Conservation (phyloP, 2,113 vertebrate genomes). For the Hemicordylus capensis region DNA sequence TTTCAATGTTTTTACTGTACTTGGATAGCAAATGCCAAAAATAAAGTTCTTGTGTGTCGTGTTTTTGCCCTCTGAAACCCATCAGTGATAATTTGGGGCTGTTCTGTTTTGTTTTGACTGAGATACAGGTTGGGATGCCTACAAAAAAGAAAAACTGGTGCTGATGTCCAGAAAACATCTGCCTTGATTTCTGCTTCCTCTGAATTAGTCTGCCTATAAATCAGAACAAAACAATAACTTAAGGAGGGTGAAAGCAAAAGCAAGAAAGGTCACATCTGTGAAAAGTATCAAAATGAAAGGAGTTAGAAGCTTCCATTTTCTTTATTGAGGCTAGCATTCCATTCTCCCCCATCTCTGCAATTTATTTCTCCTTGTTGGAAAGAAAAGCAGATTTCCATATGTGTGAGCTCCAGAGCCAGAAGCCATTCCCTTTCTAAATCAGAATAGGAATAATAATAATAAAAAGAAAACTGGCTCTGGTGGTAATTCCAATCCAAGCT, state of each 20-base stretch:
- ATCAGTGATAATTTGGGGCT: background rate
- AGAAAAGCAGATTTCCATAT: slow-evolving; percentile 59
- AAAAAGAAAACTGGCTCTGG: slow-evolving; percentile 21
- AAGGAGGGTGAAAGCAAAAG: slow-evolving; percentile 50
- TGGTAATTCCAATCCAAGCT: slow-evolving; percentile 24
- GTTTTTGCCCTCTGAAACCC: background rate
- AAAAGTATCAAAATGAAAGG: slow-evolving; percentile 64
- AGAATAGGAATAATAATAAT: slow-evolving; percentile 44
- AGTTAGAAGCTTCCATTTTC: slow-evolving; percentile 54
- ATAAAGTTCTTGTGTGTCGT: background rate
- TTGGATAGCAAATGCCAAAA: background rate
- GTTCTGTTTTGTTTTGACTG: background rate
- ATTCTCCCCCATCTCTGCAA: slow-evolving; percentile 45
- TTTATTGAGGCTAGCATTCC: slow-evolving; percentile 43
- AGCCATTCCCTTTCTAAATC: slow-evolving; percentile 47
- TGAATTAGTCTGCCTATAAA: slow-evolving; percentile 67
- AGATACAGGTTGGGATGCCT: slow-evolving; percentile 2
- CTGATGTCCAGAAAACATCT: slow-evolving; percentile 48
- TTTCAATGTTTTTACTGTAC: background rate
- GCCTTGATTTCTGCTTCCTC: slow-evolving; percentile 55
- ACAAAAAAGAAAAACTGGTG: background rate
- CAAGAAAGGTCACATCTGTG: slow-evolving; percentile 66
- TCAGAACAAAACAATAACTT: slow-evolving; percentile 64
- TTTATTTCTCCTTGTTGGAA: slow-evolving; percentile 60
- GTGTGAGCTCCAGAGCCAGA: slow-evolving; percentile 31